Evolutionary conservation across 1,140 invertebrate species (phyloP).

Genomic region (Pogonomyrmex californicus): DNA sequence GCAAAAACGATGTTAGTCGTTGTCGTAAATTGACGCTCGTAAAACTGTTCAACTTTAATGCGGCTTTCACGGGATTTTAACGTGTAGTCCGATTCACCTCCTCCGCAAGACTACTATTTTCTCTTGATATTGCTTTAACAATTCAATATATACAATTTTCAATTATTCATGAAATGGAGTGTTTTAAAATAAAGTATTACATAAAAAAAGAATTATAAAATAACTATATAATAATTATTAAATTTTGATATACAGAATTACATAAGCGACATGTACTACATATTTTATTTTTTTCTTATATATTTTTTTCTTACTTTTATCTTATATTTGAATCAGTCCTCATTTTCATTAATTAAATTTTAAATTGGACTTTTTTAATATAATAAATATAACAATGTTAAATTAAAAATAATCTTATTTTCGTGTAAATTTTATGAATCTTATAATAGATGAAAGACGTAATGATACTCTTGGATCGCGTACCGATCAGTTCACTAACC

Average conservation of each 20-base stretch:
- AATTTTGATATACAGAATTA: too few species aligned
- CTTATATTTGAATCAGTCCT: background rate
- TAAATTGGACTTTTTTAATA: background rate
- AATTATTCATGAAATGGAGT: constrained; percentile 13
- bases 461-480: constrained; percentile 25
- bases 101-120: background rate
- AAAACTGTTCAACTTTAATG: constrained; percentile 40
- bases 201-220: background rate
- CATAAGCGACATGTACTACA: background rate
- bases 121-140: background rate
- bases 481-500: constrained; percentile 34
- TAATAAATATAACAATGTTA: background rate
- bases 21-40: constrained; percentile 49
- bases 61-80: constrained; percentile 20
- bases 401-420: background rate
- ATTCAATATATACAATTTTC: background rate
- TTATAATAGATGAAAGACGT: background rate
- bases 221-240: background rate
- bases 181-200: constrained; percentile 1
- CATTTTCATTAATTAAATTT: background rate
- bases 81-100: background rate
- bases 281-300: background rate
- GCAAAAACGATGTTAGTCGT: constrained; percentile 31
- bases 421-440: background rate
- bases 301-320: background rate